A percentile compares a stretch with the other conserved stretches of the same genome.
These are phyloP conservation scores for Protobothrops flavoviridis DNA, from an alignment of 2,113 vertebrate species.

Conservation along the genomic window DNA sequence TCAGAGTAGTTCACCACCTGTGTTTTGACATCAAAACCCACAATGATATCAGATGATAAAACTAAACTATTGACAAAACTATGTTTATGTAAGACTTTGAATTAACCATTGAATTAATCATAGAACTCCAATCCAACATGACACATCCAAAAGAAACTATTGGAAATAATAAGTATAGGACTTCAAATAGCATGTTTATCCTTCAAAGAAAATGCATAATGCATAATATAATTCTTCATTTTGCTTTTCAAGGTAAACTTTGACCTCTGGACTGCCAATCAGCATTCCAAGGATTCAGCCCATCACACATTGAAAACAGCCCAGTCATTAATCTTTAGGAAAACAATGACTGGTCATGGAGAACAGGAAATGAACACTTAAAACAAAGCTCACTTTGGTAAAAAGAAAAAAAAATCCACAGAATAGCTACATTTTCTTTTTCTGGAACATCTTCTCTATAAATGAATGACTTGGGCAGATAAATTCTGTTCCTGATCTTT, in stretches of 20 bases:
- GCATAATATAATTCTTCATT: constrained; percentile 59
- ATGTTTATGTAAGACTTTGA: background rate
- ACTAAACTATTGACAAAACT: background rate
- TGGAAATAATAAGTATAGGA: constrained; percentile 4
- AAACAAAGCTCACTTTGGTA: background rate
- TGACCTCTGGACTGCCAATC: constrained; percentile 69
- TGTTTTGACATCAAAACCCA: background rate
- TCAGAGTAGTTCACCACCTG: background rate
- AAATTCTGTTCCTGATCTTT: background rate
- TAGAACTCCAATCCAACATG: background rate
- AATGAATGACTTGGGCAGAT: background rate
- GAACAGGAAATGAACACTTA: constrained; percentile 44
- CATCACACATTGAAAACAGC: constrained; percentile 64
- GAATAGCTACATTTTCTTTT: constrained; percentile 17
- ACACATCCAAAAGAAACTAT: background rate
- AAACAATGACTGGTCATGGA: constrained; percentile 64
- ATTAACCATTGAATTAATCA: background rate
- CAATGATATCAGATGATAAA: background rate
- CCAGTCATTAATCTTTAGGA: constrained; percentile 72
- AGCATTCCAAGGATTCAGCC: constrained; percentile 65
- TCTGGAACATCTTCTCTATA: background rate
- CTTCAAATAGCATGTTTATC: background rate
- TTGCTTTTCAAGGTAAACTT: constrained; percentile 50
- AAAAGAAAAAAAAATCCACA: constrained; percentile 34
- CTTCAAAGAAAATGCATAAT: constrained; percentile 40